Evolutionary conservation across 2,797 vertebrate species (phyloP), one percentile per base, ranked within the genome.

Genomic region (Psittacula echo): DNA sequence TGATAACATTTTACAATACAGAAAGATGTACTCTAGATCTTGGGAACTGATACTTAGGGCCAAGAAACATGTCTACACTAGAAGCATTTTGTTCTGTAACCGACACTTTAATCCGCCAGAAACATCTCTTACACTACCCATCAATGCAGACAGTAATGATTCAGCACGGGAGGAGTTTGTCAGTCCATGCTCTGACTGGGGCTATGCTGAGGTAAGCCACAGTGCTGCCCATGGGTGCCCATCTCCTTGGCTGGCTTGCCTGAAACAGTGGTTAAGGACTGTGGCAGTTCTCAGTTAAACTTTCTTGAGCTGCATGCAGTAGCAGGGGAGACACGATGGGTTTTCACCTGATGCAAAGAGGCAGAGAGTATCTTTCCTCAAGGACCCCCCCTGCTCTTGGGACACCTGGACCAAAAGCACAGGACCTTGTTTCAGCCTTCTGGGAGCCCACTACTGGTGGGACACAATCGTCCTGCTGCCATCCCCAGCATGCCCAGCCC

Each of bases 291-390:
- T 62, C 47, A 29, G 62, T 3, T 50, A 50, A 11, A 23, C 30
- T 13, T 68, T 39, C 30, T 5, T 7, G 50, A 30, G 17, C 48
- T 39, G 65, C 26, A 15, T 0, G 2, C 37, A 18, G 66, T 3
- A 3, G 29, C 41, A 34, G 1, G 2, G 70, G 42, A 71, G 64
- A 61, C 0, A 3, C 1, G 1, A 5, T 0, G 22, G 37, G 19
- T 5, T 39, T 56, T 22, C 9, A 19, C 64, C 71, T 8, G 50
- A 19, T 1, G 2, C 0, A 2, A 53, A 37, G 9, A 16, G 4
- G 32, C n/a, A 19, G 45, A 22, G 23, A 41, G 30, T n/a, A 4
- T 19, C 61, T 62, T 32, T 70, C 54, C 34, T 72, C 26, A 18
- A 54, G 30, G 22, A 54, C 15, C 5, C 1, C 1, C 3, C 22